Conservation (phyloP, 1,140 invertebrate genomes). For the Aphaenogaster rudis region DNA sequence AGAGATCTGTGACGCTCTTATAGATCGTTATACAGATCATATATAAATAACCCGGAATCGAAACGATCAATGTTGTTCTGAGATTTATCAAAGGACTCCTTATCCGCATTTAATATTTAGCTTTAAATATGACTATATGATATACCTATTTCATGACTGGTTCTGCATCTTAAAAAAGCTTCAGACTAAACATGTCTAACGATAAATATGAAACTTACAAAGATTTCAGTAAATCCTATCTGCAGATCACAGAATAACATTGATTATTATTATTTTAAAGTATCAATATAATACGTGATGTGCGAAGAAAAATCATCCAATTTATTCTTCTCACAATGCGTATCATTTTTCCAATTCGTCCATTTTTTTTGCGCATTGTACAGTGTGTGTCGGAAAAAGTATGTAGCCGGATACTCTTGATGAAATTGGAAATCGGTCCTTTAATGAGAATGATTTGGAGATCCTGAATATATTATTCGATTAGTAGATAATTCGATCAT, state of each 20-base stretch:
- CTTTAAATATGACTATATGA: not conserved
- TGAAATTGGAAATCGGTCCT: not conserved
- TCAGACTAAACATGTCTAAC: not conserved
- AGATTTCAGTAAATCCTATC: not conserved
- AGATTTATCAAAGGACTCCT: not conserved
- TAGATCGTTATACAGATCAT: constrained; percentile 35
- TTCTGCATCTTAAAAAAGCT: not conserved
- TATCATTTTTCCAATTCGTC: constrained; percentile 60
- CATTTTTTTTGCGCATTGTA: constrained; percentile 56
- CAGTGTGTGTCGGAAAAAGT: constrained; percentile 29
- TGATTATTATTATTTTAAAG: constrained; percentile 18
- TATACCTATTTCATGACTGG: not conserved
- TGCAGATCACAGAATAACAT: constrained; percentile 2
- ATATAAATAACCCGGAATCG: not conserved
- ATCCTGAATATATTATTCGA: not conserved
- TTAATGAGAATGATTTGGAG: not conserved
- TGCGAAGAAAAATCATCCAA: constrained; percentile 49
- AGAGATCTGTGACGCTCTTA: constrained; percentile 22
- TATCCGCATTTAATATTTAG: constrained; percentile 7
- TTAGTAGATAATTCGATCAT: not conserved
- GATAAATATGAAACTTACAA: not conserved
- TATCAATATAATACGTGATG: constrained; percentile 29
- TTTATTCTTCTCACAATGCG: constrained; percentile 37
- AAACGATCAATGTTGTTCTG: constrained; percentile 16
- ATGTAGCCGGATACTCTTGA: not conserved